Evolutionary conservation across 1,140 invertebrate species (phyloP), one percentile per base, ranked within the genome.

Genomic region (Cylas formicarius): DNA sequence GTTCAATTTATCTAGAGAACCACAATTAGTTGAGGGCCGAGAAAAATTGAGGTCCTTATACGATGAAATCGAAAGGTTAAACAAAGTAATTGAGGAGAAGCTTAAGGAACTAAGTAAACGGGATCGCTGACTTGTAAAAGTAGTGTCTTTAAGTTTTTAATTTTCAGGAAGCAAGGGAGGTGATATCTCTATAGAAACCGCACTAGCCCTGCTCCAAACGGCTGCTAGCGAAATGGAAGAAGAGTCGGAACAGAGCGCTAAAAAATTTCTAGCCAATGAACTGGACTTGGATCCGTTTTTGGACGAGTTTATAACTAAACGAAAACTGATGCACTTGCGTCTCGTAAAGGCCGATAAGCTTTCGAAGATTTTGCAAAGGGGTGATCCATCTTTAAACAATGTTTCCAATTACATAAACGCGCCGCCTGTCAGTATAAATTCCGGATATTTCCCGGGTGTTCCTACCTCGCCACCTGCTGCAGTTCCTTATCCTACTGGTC

Each of bases 271-370:
- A 27, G 71, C 77, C 19, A 80, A 78, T 26, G 78, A 83, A 48
- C 68, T 79, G 10, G 77, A 82, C 51, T 72, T 88, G 1, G 88
- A 91, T 14, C 73, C 78, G 44, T 92, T 90, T 58, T 62, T 92
- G 5, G 81, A 83, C 22, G 74, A 86, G 40, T 91, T 89, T 66
- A 68, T 84, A 34, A 70, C 72, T 2, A 71, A 76, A 50, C 71
- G 87, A 8, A 86, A 83, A 60, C 63, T 77, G 21, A 86, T 89
- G 74, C 87, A 92, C 60, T 53, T 86, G 27, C 70, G 85, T 24
- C 78, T 85, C 60, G 78, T 91, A 0, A 91, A 91, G 71, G 78
- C 84, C 10, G 88, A 92, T 38, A 91, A 91, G 71, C 81, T 92
- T 77, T 70, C 73, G 38, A 88, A 92, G 61, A 60, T 90, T 2